Evolutionary conservation across 2,888 invertebrate genomes (phyloP).

Genomic region (Melinopterus prodromus): DNA sequence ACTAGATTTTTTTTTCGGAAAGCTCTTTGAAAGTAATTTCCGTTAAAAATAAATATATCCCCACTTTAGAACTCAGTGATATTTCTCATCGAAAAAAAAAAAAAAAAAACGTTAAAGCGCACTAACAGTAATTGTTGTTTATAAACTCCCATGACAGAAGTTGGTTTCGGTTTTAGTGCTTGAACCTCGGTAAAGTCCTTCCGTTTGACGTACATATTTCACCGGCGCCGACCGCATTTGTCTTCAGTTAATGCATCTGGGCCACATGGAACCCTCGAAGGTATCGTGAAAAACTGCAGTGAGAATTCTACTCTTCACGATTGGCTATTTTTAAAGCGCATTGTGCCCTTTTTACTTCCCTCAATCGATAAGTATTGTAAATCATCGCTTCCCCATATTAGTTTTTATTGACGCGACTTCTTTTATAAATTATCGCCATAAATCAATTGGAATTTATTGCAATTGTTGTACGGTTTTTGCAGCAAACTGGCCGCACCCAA

Average conservation of each 20-base stretch:
- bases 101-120: background rate
- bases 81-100: too few relatives aligned
- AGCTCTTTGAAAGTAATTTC: too few relatives aligned
- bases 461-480: background rate
- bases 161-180: background rate
- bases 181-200: background rate
- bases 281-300: background rate
- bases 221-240: background rate
- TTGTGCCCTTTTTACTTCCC: background rate
- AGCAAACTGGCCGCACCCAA: background rate
- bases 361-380: background rate
- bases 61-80: too few relatives aligned
- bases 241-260: background rate
- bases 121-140: background rate
- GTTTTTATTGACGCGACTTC: background rate
- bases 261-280: background rate
- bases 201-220: background rate
- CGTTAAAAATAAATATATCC: too few relatives aligned
- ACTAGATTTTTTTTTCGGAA: too few relatives aligned
- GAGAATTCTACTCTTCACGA: background rate
- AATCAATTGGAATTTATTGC: slow-evolving; percentile 4
- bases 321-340: background rate
- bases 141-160: background rate
- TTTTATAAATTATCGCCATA: background rate
- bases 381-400: background rate